Conservation (phyloP, 2,888 invertebrate species). For the Chrysolina americana region DNA sequence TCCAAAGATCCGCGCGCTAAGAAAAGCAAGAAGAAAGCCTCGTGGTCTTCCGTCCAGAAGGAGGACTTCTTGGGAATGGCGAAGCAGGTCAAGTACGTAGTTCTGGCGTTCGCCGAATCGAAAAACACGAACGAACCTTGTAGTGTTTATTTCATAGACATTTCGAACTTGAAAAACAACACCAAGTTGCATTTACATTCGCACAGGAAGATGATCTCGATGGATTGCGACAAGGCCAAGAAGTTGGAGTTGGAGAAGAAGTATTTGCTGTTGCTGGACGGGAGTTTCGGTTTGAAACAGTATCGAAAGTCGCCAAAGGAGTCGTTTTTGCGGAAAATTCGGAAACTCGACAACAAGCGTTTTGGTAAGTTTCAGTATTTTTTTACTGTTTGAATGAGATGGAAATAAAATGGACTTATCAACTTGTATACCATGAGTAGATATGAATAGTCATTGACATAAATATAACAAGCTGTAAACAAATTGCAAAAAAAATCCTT, state of each 20-base stretch:
- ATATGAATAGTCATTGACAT: no score
- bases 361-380: slow-evolving; percentile 33
- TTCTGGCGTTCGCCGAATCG: slow-evolving; percentile 77
- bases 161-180: slow-evolving; percentile 75
- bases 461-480: no score
- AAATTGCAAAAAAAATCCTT: no score
- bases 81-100: slow-evolving; percentile 77
- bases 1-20: slow-evolving; percentile 28
- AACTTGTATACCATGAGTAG: no score
- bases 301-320: slow-evolving; percentile 30
- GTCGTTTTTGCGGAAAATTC: slow-evolving; percentile 14
- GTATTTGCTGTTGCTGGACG: slow-evolving; percentile 38
- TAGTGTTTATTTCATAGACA: slow-evolving; percentile 74
- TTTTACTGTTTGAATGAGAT: no score
- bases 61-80: slow-evolving; percentile 78
- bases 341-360: slow-evolving; percentile 32
- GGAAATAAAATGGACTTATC: no score
- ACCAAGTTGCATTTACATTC: slow-evolving; percentile 20
- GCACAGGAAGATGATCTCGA: slow-evolving; percentile 30
- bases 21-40: slow-evolving; percentile 40
- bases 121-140: slow-evolving; percentile 68
- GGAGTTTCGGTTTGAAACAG: slow-evolving; percentile 20
- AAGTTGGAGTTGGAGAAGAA: slow-evolving; percentile 30
- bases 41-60: slow-evolving; percentile 57
- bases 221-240: slow-evolving; percentile 35